A percentile compares a stretch with the other conserved stretches of the same genome.
These are phyloP conservation scores for Rynchops niger DNA, from an alignment of 2,113 vertebrate species.

Conservation along the genomic window DNA sequence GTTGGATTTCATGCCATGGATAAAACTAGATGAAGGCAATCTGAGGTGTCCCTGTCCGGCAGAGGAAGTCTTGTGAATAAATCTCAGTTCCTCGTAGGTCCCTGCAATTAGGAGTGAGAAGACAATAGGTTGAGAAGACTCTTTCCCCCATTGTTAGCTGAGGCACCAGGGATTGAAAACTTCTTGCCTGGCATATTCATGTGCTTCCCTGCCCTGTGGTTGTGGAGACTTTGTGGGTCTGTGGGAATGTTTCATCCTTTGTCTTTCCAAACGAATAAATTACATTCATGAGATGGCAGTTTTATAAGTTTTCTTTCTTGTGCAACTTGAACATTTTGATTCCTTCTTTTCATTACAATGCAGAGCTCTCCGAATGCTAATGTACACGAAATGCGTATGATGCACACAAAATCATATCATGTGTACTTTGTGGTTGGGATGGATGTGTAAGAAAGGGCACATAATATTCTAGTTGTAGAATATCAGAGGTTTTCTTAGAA, in stretches of 20 bases:
- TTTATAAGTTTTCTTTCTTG: conserved; percentile 67
- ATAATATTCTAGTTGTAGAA: not conserved
- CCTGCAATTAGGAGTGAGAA: not conserved
- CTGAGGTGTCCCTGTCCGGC: not conserved
- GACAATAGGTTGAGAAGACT: not conserved
- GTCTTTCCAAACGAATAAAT: conserved; percentile 66
- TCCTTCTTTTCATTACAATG: conserved; percentile 36
- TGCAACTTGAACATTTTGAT: conserved; percentile 54
- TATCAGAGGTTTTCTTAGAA: not conserved
- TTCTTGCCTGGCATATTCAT: conserved; percentile 55
- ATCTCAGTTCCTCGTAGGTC: not conserved
- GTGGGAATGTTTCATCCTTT: conserved; percentile 64
- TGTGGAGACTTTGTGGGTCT: conserved; percentile 40
- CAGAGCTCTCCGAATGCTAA: conserved; percentile 19
- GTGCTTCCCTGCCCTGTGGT: conserved; percentile 60
- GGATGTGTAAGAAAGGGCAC: not conserved
- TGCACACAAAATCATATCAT: not conserved
- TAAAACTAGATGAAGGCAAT: not conserved
- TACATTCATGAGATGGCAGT: conserved; percentile 60
- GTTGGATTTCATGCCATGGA: not conserved
- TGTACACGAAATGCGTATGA: not conserved
- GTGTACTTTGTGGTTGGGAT: not conserved
- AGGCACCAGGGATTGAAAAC: conserved; percentile 31
- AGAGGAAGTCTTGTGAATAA: not conserved
- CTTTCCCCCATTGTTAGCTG: conserved; percentile 34